These are phyloP conservation scores for Papilio demoleus DNA, from an alignment of 2,888 invertebrate species.

Conservation along the genomic window DNA sequence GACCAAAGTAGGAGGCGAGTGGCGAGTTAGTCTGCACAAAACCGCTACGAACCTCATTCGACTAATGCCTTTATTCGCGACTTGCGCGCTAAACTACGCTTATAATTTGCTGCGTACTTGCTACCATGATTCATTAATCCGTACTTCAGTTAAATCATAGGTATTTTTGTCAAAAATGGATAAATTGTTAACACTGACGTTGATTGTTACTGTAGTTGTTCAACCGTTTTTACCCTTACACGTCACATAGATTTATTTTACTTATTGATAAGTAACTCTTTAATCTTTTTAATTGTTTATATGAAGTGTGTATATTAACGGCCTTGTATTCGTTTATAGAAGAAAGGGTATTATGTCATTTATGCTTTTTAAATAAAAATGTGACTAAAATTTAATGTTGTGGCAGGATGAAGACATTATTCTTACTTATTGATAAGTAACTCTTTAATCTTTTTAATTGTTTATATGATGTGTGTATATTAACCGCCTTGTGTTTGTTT, in stretches of 20 bases:
- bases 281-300: neutral
- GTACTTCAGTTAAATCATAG: neutral
- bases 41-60: slow-evolving; percentile 48
- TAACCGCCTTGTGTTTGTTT: too few species aligned
- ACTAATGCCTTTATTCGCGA: slow-evolving; percentile 27
- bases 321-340: too few species aligned
- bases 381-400: too few species aligned
- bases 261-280: neutral
- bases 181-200: neutral
- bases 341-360: neutral
- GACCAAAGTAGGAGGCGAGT: slow-evolving; percentile 44
- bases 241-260: too few species aligned
- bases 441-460: neutral
- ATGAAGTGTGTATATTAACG: too few species aligned
- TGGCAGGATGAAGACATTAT: too few species aligned
- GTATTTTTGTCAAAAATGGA: neutral
- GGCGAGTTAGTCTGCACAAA: slow-evolving; percentile 44
- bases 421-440: neutral
- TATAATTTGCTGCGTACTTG: neutral
- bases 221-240: neutral
- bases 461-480: too few species aligned
- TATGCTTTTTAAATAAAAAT: neutral
- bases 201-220: neutral
- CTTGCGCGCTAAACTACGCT: slow-evolving; percentile 36
- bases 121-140: neutral